Evolutionary conservation across 2,888 invertebrate species (phyloP), one percentile per base, ranked within the genome.

Genomic region (Emmelina monodactyla): DNA sequence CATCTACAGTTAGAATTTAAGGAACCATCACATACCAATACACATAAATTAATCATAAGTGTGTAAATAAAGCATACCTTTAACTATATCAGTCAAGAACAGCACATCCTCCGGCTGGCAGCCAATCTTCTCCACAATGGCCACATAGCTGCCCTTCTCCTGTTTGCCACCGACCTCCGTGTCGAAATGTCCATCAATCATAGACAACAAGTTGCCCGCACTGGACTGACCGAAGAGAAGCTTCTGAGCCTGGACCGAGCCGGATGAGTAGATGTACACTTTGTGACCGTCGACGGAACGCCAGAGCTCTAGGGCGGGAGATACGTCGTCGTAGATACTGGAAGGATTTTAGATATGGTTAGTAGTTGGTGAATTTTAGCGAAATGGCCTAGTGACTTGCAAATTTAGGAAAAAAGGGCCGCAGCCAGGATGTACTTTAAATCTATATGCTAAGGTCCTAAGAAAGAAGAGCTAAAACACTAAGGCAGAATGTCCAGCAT

Each of bases 251-350:
- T 90, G 88, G 1, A 93, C 86, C 36, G 94, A 94, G 31, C 96
- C 97, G 15, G 95, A 95, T 0, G 97, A 97, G 65, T 92, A 97
- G 41, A 96, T 87, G 57, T 88, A 94, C 32, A 97, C 76, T 45
- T 75, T 76, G 40, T 84, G 84, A 22, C 85, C 83, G 9, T 88
- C 89, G 10, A 80, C 68, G 2, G 84, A 76, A 2, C 82, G 83
- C 89, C 95, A 91, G 39, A 82, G 71, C 54, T 89, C 82, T 31
- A 97, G 79, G 1, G 89, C 87, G 11, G 82, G 76, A 0, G 85
- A 82, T 0, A 96, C 95, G 70, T 97, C 97, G 7, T 89, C 85
- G 62, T 89, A 97, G 16, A 97, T 84, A 62, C 96, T 96, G 70
- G 32, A 84, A 82, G n/a, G n/a, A n/a, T n/a, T n/a, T n/a, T n/a